Evolutionary conservation across 2,113 vertebrate species (phyloP).

Genomic region (Perca flavescens): DNA sequence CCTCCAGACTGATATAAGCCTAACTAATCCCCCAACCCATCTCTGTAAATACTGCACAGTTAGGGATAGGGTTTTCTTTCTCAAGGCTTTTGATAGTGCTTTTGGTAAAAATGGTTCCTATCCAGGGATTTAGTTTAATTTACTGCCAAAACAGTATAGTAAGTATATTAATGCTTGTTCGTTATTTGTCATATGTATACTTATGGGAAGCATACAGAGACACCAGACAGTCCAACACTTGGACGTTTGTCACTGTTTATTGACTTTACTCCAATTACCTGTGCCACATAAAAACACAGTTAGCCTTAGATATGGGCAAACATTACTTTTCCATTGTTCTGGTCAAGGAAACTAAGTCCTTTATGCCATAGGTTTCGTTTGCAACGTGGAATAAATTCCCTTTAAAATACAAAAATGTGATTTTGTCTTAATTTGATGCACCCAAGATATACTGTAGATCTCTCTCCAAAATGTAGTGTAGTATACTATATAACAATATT

Average conservation of each 20-base stretch:
- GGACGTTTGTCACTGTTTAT: neutral
- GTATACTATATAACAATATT: neutral
- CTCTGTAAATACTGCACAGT: constrained; percentile 51
- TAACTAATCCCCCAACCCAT: constrained; percentile 58
- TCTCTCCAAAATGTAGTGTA: neutral
- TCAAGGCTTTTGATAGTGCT: neutral
- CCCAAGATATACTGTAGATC: neutral
- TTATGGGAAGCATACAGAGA: neutral
- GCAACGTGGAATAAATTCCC: neutral
- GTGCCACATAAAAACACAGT: neutral
- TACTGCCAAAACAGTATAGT: neutral
- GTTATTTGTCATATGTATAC: neutral
- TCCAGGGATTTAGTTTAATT: neutral
- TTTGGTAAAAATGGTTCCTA: neutral
- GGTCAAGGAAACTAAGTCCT: neutral
- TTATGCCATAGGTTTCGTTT: neutral
- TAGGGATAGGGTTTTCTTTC: constrained; percentile 9
- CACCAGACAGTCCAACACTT: neutral
- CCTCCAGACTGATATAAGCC: constrained; percentile 70
- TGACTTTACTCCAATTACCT: neutral
- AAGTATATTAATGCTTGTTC: neutral
- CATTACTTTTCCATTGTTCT: neutral
- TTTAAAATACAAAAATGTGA: neutral
- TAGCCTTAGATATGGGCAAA: neutral
- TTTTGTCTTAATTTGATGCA: neutral